phyloP scores from a whole-genome alignment of 2,113 vertebrate genomes.

The Pithys albifrons region DNA sequence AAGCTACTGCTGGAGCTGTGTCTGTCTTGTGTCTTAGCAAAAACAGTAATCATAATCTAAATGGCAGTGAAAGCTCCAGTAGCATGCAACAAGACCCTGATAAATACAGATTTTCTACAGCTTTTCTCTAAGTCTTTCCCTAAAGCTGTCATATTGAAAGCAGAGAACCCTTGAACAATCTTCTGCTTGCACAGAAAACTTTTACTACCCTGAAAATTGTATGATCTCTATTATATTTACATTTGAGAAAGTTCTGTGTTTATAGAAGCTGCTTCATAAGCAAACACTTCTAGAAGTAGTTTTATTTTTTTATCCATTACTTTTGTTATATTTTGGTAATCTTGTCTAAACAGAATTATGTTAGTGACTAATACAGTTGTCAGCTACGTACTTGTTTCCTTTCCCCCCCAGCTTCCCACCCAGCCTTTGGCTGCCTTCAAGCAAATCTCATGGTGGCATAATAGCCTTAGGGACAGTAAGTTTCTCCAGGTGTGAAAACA shows the following conservation, averaged over 20 bases:
- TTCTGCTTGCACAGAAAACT: neutral
- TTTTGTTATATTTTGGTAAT: neutral
- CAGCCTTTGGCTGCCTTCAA: neutral
- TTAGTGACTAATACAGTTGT: neutral
- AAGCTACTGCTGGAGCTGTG: neutral
- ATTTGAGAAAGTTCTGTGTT: neutral
- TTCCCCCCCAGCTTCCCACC: neutral
- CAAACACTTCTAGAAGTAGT: neutral
- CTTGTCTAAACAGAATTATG: conserved; percentile 4
- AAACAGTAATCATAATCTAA: neutral
- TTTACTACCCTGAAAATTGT: neutral
- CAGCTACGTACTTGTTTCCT: rapidly evolving
- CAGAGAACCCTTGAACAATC: neutral
- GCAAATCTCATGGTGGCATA: neutral
- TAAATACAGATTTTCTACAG: neutral
- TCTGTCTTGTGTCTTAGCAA: neutral
- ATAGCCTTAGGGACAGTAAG: neutral
- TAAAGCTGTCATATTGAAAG: neutral
- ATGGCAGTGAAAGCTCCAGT: neutral
- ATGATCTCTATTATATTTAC: neutral
- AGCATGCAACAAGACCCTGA: neutral
- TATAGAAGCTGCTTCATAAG: neutral
- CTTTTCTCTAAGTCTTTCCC: neutral
- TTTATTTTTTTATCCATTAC: neutral
- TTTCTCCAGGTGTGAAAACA: neutral